Conservation (phyloP, 2,113 vertebrate species). For the Coptodon rendalli region DNA sequence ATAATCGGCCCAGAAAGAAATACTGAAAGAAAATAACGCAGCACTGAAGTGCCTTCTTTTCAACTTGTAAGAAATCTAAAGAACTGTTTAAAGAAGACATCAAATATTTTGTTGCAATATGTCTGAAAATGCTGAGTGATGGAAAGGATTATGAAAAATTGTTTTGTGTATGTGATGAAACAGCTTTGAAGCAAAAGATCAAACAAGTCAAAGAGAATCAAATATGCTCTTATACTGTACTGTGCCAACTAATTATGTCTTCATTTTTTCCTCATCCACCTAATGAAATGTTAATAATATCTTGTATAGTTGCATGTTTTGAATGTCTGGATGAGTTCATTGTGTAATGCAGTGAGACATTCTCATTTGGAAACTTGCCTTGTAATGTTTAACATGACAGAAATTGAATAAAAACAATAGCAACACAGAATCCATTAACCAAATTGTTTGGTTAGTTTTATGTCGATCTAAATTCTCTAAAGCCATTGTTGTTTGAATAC, state of each 20-base stretch:
- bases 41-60: neutral
- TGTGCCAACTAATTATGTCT: neutral
- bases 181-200: constrained; percentile 24
- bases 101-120: neutral
- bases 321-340: neutral
- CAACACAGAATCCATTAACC: neutral
- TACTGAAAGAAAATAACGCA: neutral
- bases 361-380: neutral
- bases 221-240: neutral
- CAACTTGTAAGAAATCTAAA: neutral
- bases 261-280: neutral
- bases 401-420: neutral
- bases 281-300: neutral
- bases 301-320: neutral
- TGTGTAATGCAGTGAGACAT: neutral
- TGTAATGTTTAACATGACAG: neutral
- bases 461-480: constrained; percentile 15
- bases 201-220: constrained; percentile 11
- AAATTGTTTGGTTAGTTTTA: constrained; percentile 15
- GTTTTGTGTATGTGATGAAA: neutral
- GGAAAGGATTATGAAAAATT: neutral
- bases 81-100: neutral
- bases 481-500: constrained; percentile 17
- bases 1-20: neutral
- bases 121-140: neutral